Conservation (phyloP, 2,113 vertebrate genomes). For the Benitochromis conjunctus region DNA sequence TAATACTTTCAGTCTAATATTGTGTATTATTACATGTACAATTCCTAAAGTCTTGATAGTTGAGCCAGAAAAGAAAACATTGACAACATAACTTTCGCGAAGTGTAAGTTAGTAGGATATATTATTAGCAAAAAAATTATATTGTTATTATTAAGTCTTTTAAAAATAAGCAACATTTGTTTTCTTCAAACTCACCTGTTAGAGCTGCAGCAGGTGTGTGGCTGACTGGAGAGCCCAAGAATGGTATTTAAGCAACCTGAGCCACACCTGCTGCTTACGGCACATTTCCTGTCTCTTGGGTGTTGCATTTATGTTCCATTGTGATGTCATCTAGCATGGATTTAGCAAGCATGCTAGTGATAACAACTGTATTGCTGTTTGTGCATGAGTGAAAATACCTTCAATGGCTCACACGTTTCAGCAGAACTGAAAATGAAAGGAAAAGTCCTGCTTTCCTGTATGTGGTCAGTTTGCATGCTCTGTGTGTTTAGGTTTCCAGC, state of each 20-base stretch:
- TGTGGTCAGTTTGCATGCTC: not conserved
- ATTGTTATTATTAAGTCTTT: not conserved
- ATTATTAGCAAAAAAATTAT: not conserved
- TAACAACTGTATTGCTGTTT: not conserved
- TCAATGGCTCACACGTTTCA: not conserved
- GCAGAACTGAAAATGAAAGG: not conserved
- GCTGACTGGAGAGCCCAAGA: not conserved
- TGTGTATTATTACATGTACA: no score
- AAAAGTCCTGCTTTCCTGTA: not conserved
- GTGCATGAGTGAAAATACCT: not conserved
- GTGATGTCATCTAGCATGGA: not conserved
- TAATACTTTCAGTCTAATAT: no score
- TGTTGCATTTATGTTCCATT: not conserved
- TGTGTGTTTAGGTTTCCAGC: not conserved
- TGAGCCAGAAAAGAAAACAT: no score
- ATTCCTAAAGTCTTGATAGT: no score
- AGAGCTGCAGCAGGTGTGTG: not conserved
- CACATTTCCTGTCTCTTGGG: not conserved
- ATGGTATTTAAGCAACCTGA: not conserved
- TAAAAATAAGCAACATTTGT: not conserved
- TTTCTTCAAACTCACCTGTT: not conserved
- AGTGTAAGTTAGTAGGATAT: not conserved
- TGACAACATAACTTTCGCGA: no score
- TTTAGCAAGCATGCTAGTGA: not conserved
- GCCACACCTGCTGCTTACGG: not conserved